Conservation (phyloP, 2,888 invertebrate genomes). For the Nesidiocoris tenuis region DNA sequence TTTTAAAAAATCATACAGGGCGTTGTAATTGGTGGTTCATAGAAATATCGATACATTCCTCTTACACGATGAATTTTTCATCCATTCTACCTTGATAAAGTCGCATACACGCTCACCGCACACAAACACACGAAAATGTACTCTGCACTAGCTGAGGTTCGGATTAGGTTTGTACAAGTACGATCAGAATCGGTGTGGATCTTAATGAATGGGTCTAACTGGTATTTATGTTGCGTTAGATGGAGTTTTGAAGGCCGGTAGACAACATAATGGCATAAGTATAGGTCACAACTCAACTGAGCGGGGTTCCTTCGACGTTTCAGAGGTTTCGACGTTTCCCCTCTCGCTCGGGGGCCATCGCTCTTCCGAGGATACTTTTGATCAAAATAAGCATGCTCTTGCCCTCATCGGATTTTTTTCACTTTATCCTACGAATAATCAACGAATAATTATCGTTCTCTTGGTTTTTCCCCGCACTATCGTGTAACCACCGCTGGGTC, state of each 20-base stretch:
- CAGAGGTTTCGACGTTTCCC: constrained; percentile 4
- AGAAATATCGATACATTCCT: not conserved
- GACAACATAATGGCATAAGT: constrained; percentile 43
- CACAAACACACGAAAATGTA: too few relatives aligned
- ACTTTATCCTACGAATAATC: constrained; percentile 26
- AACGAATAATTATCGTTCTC: constrained; percentile 19
- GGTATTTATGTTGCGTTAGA: constrained; percentile 34
- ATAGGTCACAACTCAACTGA: constrained; percentile 27
- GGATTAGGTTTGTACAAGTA: constrained; percentile 1
- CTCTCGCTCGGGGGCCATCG: not conserved
- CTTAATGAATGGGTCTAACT: constrained; percentile 32
- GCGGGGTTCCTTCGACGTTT: not conserved
- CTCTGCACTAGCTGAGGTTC: not conserved
- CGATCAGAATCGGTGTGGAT: constrained; percentile 18
- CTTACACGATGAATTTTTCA: not conserved
- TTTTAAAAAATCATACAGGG: too few relatives aligned
- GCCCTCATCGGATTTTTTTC: constrained; percentile 31
- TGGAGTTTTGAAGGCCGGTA: constrained; percentile 33
- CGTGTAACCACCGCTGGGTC: not conserved
- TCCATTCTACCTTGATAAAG: not conserved
- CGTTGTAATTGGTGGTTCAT: not conserved
- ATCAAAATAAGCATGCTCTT: constrained; percentile 21
- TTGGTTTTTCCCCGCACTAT: not conserved
- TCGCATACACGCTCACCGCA: too few relatives aligned
- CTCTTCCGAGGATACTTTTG: not conserved